These are phyloP conservation scores for Pelodytes ibericus DNA, from an alignment of 2,797 vertebrate genomes.

Conservation along the genomic window DNA sequence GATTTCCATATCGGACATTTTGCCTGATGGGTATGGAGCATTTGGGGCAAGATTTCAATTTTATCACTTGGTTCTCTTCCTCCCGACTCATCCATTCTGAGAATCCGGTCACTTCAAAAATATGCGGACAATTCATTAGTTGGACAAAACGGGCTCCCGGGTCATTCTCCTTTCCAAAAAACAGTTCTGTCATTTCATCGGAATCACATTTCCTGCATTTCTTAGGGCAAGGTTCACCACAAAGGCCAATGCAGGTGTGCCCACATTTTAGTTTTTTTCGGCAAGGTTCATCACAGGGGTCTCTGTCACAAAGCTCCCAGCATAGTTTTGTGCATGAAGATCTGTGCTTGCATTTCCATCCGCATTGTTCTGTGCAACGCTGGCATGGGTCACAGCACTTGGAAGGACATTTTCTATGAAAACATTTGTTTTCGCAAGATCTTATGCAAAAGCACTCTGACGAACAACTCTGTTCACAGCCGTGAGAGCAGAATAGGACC, in stretches of 20 bases:
- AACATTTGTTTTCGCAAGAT: conserved; percentile 53
- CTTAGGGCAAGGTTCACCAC: conserved; percentile 58
- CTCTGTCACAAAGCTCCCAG: conserved; percentile 54
- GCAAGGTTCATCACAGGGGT: conserved; percentile 48
- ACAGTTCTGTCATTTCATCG: conserved; percentile 51
- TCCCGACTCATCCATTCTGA: conserved; percentile 51
- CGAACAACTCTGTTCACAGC: conserved; percentile 41
- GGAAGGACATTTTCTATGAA: conserved; percentile 48
- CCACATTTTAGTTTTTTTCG: conserved; percentile 38
- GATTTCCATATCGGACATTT: conserved; percentile 46
- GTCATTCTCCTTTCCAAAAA: conserved; percentile 56
- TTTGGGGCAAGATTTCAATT: conserved; percentile 54
- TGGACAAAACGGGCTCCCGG: conserved; percentile 56
- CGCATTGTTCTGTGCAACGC: conserved; percentile 51
- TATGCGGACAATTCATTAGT: conserved; percentile 56
- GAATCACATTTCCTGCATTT: conserved; percentile 57
- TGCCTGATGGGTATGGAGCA: conserved; percentile 50
- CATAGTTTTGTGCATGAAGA: conserved; percentile 53
- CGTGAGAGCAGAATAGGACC: conserved; percentile 51
- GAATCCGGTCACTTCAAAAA: conserved; percentile 56
- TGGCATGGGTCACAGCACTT: conserved; percentile 47
- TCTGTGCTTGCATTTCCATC: conserved; percentile 50
- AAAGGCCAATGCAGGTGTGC: conserved; percentile 58
- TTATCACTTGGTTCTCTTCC: conserved; percentile 19
- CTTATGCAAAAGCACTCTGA: conserved; percentile 35